A percentile compares a stretch with the other conserved stretches of the same genome.
phyloP scores from a whole-genome alignment of 2,888 invertebrate genomes.

The Agonopterix arenella region DNA sequence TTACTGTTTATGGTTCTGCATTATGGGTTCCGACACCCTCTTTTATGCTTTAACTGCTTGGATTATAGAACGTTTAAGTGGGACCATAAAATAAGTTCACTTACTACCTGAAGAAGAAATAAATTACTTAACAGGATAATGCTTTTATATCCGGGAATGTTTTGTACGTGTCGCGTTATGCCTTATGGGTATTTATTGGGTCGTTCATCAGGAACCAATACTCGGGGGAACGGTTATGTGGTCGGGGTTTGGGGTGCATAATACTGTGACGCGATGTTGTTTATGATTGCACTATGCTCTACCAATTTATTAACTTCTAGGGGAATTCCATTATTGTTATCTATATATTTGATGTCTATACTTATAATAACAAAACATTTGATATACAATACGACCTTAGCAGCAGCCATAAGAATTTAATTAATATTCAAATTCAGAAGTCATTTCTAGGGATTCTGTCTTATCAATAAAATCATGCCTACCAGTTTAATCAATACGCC shows the following conservation, averaged over 20 bases:
- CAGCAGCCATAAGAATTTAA: not conserved
- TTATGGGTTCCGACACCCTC: conserved; percentile 61
- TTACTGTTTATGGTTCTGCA: conserved; percentile 55
- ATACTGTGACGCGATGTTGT: conserved; percentile 51
- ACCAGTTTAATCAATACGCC: conserved; percentile 15
- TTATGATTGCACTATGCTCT: conserved; percentile 54
- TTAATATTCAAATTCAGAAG: not conserved
- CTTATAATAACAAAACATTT: no score
- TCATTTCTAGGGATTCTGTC: conserved; percentile 7
- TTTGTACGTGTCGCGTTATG: conserved; percentile 70
- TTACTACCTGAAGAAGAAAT: conserved; percentile 70
- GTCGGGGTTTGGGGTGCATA: conserved; percentile 60
- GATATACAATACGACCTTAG: no score
- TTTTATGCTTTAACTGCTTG: conserved; percentile 60
- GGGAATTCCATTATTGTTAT: not conserved
- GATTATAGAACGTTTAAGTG: conserved; percentile 72
- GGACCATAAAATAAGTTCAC: conserved; percentile 66
- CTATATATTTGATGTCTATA: no score
- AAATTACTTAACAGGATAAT: conserved; percentile 75
- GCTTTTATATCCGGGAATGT: conserved; percentile 70
- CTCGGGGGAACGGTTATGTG: conserved; percentile 64
- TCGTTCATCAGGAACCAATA: conserved; percentile 69
- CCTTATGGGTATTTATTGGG: conserved; percentile 74
- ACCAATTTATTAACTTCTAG: conserved; percentile 59
- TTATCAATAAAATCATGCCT: conserved; percentile 4